Conservation (phyloP, 1,140 invertebrate species). For the Leptinotarsa defecta region DNA sequence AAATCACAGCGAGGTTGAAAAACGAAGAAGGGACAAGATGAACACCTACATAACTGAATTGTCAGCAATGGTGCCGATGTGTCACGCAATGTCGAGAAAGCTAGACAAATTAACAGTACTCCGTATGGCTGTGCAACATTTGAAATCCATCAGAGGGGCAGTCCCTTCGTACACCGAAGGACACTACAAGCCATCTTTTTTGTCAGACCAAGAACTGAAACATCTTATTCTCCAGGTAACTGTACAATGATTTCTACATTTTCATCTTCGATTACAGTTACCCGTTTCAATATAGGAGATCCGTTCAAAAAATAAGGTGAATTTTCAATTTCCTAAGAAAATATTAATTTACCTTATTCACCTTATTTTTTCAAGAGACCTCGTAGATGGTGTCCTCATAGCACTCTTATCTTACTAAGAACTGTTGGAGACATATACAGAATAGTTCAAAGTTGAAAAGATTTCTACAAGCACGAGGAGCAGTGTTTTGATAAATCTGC, state of each 20-base stretch:
- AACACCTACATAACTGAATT: constrained; percentile 93
- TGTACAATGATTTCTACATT: constrained; percentile 31
- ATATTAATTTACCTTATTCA: too few species aligned
- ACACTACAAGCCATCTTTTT: constrained; percentile 83
- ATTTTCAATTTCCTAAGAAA: too few species aligned
- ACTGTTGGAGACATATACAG: too few species aligned
- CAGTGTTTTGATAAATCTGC: too few species aligned
- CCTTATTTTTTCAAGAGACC: too few species aligned
- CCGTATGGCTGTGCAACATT: constrained; percentile 91
- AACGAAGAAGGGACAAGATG: constrained; percentile 93
- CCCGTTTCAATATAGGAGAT: too few species aligned
- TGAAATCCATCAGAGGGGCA: constrained; percentile 79
- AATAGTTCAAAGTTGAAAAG: too few species aligned
- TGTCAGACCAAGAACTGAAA: constrained; percentile 89
- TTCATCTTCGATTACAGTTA: neutral
- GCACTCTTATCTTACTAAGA: too few species aligned
- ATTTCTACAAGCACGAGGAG: too few species aligned
- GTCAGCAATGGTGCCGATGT: constrained; percentile 90
- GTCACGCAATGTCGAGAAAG: constrained; percentile 89
- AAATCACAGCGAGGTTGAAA: constrained; percentile 96
- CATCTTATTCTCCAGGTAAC: constrained; percentile 67
- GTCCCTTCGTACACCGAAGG: constrained; percentile 81
- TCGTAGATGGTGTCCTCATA: too few species aligned
- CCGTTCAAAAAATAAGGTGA: too few species aligned
- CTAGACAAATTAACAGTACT: constrained; percentile 92